phyloP scores from a whole-genome alignment of 2,888 invertebrate species.

The Eucera pruinosa region DNA sequence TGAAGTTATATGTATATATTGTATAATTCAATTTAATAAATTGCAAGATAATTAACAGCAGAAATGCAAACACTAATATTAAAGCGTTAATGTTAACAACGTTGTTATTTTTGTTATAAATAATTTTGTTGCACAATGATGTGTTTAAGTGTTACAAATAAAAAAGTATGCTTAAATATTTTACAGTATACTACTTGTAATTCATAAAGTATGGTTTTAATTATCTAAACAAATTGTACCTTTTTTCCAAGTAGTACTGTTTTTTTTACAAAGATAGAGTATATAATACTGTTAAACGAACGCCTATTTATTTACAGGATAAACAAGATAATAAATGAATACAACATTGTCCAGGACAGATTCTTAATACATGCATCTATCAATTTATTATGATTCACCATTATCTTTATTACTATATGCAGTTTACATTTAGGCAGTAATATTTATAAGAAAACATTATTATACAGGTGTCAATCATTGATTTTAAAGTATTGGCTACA shows the following conservation, averaged over 20 bases:
- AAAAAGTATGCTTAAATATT: too few species aligned
- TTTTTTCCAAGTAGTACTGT: constrained; percentile 2
- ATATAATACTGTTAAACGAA: neutral
- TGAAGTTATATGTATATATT: neutral
- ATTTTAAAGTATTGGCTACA: constrained; percentile 8
- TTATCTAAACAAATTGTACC: neutral
- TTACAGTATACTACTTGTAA: constrained; percentile 2
- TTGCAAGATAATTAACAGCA: constrained; percentile 8
- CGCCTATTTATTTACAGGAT: constrained; percentile 9
- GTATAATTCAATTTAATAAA: constrained; percentile 20
- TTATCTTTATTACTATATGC: constrained; percentile 11
- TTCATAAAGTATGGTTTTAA: constrained; percentile 1
- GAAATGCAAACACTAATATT: constrained; percentile 9
- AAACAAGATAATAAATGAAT: constrained; percentile 19
- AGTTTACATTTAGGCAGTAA: constrained; percentile 9
- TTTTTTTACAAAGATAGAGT: neutral
- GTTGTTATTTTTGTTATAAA: constrained; percentile 6
- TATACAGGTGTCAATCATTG: constrained; percentile 12
- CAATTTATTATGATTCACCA: constrained; percentile 11
- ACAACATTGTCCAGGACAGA: neutral
- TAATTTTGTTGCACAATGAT: neutral
- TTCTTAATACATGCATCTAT: neutral
- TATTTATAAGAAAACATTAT: constrained; percentile 11
- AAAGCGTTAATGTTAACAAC: neutral
- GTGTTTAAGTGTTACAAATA: neutral